These are phyloP conservation scores for Apotomis betuletana DNA, from an alignment of 2,888 invertebrate species.

Conservation along the genomic window DNA sequence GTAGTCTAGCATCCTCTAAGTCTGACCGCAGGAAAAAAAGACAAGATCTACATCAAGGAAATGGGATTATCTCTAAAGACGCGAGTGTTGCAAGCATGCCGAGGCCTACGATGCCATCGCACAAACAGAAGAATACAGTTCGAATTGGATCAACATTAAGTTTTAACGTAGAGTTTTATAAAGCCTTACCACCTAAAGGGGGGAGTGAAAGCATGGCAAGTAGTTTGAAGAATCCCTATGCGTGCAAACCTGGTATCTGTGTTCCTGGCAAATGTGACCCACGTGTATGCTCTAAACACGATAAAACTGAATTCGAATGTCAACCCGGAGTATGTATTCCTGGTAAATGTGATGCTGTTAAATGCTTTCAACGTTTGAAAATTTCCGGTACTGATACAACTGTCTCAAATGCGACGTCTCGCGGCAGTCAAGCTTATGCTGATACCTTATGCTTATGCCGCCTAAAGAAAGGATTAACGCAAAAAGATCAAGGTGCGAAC, in stretches of 20 bases:
- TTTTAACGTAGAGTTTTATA: conserved; percentile 21
- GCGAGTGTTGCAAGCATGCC: neutral
- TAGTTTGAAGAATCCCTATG: neutral
- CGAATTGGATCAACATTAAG: conserved; percentile 21
- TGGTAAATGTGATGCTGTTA: neutral
- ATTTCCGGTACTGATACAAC: neutral
- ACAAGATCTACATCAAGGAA: neutral
- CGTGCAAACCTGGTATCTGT: neutral
- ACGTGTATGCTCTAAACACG: neutral
- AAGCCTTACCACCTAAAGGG: neutral
- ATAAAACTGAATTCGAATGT: neutral
- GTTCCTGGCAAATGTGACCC: neutral
- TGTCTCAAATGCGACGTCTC: neutral
- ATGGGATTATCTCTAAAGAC: neutral
- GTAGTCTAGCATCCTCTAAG: no score
- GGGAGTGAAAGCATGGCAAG: neutral
- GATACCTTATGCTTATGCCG: neutral
- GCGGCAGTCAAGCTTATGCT: conserved; percentile 3
- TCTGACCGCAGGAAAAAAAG: neutral
- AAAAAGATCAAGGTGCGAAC: conserved; percentile 5
- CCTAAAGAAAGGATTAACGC: neutral
- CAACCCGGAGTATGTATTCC: conserved; percentile 2
- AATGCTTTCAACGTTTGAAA: conserved; percentile 4
- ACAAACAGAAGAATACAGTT: conserved; percentile 1
- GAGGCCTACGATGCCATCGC: neutral